Conservation (phyloP, 2,113 vertebrate species). For the Oenanthe melanoleuca region DNA sequence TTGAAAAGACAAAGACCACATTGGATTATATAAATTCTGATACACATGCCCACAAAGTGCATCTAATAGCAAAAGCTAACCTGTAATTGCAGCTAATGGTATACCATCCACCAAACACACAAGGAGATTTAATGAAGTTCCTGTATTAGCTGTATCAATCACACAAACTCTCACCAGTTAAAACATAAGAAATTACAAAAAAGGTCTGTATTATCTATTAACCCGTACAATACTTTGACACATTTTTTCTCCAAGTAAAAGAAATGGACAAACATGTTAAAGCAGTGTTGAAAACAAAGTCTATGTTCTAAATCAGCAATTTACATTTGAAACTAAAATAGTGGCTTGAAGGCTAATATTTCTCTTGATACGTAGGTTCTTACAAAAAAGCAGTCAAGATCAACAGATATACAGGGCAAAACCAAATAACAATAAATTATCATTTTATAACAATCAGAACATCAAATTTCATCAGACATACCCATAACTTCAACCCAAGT, state of each 20-base stretch:
- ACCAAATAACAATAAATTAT: not conserved
- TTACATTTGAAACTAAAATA: not conserved
- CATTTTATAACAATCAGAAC: not conserved
- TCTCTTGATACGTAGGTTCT: not conserved
- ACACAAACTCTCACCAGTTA: not conserved
- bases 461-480: not conserved
- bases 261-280: not conserved
- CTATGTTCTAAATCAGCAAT: not conserved
- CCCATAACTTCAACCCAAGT: not conserved
- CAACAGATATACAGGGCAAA: not conserved
- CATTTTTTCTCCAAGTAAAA: not conserved
- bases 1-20: not conserved
- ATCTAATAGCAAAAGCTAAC: not conserved
- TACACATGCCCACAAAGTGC: not conserved
- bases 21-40: not conserved
- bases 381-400: not conserved
- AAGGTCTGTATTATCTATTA: not conserved
- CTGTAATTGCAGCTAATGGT: not conserved
- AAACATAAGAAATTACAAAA: not conserved
- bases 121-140: not conserved
- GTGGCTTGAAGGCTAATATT: not conserved
- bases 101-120: not conserved
- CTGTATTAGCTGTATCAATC: not conserved
- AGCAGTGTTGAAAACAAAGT: not conserved
- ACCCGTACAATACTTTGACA: not conserved